phyloP scores from a whole-genome alignment of 1,140 invertebrate genomes.

The Halesus radiatus region DNA sequence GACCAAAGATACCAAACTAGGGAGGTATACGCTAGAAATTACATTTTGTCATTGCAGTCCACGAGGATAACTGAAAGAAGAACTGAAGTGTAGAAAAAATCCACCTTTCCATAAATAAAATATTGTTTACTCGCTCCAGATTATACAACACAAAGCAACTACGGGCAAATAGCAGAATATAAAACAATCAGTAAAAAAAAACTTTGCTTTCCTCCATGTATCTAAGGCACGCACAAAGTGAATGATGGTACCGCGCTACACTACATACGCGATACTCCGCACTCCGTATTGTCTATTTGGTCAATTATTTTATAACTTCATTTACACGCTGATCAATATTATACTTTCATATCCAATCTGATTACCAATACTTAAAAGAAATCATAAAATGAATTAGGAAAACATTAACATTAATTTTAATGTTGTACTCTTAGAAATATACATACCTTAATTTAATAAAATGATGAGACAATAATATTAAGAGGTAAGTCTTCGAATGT shows the following conservation, averaged over 20 bases:
- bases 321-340: slow-evolving; percentile 30
- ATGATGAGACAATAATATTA: slow-evolving; percentile 2
- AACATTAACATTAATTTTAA: slow-evolving; percentile 33
- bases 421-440: slow-evolving; percentile 37
- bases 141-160: background rate
- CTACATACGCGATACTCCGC: slow-evolving; percentile 22
- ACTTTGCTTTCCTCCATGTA: slow-evolving; percentile 45
- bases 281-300: slow-evolving; percentile 43
- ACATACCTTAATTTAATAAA: slow-evolving; percentile 8
- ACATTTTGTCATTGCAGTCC: slow-evolving; percentile 1
- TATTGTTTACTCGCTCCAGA: slow-evolving; percentile 2
- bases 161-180: background rate
- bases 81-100: slow-evolving; percentile 12
- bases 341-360: slow-evolving; percentile 31
- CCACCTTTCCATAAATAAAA: slow-evolving; percentile 20
- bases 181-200: slow-evolving; percentile 9
- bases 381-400: slow-evolving; percentile 35
- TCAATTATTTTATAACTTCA: slow-evolving; percentile 45
- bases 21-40: slow-evolving; percentile 33
- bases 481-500: too few species aligned
- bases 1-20: slow-evolving; percentile 41
- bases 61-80: background rate
- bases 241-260: slow-evolving; percentile 34
- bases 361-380: slow-evolving; percentile 31
- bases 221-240: slow-evolving; percentile 58